A percentile compares a stretch with the other conserved stretches of the same genome.
phyloP scores from a whole-genome alignment of 2,888 invertebrate genomes.

The Eueremaeus valkanovi region DNA sequence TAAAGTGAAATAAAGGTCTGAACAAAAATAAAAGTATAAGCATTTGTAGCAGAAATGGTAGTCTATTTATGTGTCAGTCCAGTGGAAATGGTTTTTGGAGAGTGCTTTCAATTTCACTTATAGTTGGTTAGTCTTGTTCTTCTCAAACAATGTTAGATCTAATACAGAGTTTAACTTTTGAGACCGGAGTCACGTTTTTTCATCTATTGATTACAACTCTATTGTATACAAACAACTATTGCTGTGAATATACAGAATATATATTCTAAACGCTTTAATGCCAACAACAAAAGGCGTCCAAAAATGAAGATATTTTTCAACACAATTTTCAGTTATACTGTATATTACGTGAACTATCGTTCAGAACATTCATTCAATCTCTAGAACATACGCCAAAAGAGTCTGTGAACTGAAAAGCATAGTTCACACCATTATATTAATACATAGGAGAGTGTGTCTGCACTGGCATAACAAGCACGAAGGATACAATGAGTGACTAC shows the following conservation, averaged over 20 bases:
- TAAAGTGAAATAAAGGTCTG: not conserved
- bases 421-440: slow-evolving; percentile 17
- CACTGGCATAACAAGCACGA: not conserved
- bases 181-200: slow-evolving; percentile 20
- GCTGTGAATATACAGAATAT: not conserved
- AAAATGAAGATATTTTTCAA: slow-evolving; percentile 30
- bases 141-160: slow-evolving; percentile 6
- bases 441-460: not conserved
- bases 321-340: not conserved
- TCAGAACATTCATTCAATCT: not conserved
- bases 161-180: not conserved
- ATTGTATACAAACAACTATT: slow-evolving; percentile 26
- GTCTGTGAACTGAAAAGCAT: not conserved
- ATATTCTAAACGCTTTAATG: slow-evolving; percentile 8
- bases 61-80: not conserved
- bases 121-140: not conserved
- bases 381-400: not conserved
- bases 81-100: not conserved
- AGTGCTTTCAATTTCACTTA: slow-evolving; percentile 23
- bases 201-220: slow-evolving; percentile 20
- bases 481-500: not conserved
- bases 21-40: not conserved
- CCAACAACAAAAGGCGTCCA: slow-evolving; percentile 9
- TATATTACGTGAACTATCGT: slow-evolving; percentile 11
- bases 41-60: slow-evolving; percentile 4